Evolutionary conservation across 1,140 invertebrate species (phyloP).

Genomic region (Drosophila kurseongensis): DNA sequence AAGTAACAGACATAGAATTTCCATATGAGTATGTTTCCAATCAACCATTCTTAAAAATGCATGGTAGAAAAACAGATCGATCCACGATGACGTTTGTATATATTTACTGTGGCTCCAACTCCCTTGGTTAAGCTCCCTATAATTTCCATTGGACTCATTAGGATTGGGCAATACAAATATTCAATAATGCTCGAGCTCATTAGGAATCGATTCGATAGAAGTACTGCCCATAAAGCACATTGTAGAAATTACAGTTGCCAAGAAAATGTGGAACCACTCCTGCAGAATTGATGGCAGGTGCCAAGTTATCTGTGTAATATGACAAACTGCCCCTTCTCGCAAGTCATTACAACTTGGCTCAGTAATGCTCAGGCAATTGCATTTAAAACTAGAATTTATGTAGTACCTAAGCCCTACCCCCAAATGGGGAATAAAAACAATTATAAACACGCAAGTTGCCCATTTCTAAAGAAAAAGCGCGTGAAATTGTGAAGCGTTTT

Average conservation of each 20-base stretch:
- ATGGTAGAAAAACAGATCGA: conserved; percentile 16
- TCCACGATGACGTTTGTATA: conserved; percentile 20
- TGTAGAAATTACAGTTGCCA: not conserved
- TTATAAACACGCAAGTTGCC: conserved; percentile 71
- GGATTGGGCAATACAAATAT: conserved; percentile 44
- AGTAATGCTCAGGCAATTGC: conserved; percentile 32
- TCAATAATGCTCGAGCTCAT: conserved; percentile 49
- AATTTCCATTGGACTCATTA: conserved; percentile 19
- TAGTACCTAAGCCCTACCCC: not conserved
- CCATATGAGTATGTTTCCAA: too few species aligned
- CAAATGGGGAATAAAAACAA: conserved; percentile 33
- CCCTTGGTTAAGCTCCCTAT: not conserved
- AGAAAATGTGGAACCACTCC: not conserved
- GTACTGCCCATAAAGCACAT: not conserved
- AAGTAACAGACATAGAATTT: too few species aligned
- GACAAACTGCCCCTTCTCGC: conserved; percentile 33
- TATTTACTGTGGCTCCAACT: not conserved
- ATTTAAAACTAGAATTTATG: conserved; percentile 1
- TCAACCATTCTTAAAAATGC: not conserved
- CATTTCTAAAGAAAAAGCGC: conserved; percentile 63
- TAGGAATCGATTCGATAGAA: conserved; percentile 42
- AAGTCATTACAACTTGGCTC: conserved; percentile 24
- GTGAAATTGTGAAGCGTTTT: conserved; percentile 60
- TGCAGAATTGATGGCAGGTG: conserved; percentile 22
- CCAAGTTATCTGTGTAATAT: conserved; percentile 50